A percentile compares a stretch with the other conserved stretches of the same genome.
These are phyloP conservation scores for Aramus guarauna DNA, from an alignment of 2,113 vertebrate genomes.

Conservation along the genomic window DNA sequence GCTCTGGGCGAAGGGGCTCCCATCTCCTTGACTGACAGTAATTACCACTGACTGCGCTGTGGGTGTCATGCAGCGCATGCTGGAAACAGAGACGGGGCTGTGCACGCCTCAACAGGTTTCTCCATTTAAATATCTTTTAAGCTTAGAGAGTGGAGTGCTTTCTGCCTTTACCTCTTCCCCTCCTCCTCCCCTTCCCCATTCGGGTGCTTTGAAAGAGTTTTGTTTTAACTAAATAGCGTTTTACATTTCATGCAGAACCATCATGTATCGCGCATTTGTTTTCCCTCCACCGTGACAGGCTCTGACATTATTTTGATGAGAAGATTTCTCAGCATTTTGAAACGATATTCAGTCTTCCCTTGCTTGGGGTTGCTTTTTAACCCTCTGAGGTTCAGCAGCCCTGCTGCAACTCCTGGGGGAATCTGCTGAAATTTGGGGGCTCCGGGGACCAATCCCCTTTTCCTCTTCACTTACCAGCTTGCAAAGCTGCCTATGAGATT, in stretches of 20 bases:
- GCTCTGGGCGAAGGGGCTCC: not conserved
- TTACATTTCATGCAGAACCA: not conserved
- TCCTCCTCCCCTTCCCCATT: not conserved
- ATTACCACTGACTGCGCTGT: fast-evolving
- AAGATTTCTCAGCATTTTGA: slow-evolving; percentile 54
- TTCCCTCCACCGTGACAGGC: slow-evolving; percentile 32
- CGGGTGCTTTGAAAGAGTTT: slow-evolving; percentile 11
- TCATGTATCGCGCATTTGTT: not conserved
- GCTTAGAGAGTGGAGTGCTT: not conserved
- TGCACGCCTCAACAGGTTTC: not conserved
- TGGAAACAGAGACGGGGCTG: not conserved
- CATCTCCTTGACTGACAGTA: not conserved
- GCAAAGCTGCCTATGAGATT: not conserved
- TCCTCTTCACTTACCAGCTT: not conserved
- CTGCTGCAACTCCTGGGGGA: not conserved
- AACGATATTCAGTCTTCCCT: not conserved
- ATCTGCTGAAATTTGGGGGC: not conserved
- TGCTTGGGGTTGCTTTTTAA: not conserved
- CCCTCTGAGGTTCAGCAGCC: not conserved
- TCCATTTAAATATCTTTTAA: not conserved
- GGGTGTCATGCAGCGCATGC: fast-evolving
- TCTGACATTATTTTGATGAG: slow-evolving; percentile 63
- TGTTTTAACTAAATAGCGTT: slow-evolving; percentile 55
- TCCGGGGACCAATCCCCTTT: not conserved
- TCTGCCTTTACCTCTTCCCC: not conserved